Evolutionary conservation across 2,113 vertebrate species (phyloP).

Genomic region (Benitochromis conjunctus): DNA sequence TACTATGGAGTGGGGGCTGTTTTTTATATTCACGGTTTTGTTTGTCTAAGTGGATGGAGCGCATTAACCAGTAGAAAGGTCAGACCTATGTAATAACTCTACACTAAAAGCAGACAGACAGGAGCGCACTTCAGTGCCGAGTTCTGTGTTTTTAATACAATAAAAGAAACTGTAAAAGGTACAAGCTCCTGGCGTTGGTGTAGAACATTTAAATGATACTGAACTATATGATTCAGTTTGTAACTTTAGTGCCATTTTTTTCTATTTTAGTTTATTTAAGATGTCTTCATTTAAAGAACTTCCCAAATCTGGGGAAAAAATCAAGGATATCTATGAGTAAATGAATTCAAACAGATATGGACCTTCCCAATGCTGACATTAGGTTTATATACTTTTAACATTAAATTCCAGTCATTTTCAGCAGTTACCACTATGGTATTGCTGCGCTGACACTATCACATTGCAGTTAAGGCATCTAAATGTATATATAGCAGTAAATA

Average conservation of each 20-base stretch:
- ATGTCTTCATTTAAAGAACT: background rate
- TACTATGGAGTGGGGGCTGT: background rate
- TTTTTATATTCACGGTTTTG: conserved; percentile 17
- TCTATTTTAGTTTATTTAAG: background rate
- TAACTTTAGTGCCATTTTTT: background rate
- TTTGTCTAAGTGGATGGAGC: background rate
- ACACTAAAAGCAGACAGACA: background rate
- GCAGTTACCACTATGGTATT: background rate
- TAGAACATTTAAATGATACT: background rate
- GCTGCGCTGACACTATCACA: background rate
- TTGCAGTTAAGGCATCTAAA: background rate
- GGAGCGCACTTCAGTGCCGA: background rate
- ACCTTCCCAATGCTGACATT: background rate
- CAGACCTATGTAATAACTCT: background rate
- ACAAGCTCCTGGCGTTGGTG: background rate
- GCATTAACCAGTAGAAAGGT: background rate
- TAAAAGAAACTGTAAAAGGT: background rate
- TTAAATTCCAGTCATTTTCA: background rate
- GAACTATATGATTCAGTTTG: background rate
- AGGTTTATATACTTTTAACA: background rate
- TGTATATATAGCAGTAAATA: background rate
- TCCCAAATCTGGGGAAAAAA: background rate
- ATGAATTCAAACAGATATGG: background rate
- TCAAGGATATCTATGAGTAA: background rate
- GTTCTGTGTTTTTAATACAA: background rate